These are phyloP conservation scores for Darevskia nairensis DNA, from an alignment of 2,797 vertebrate genomes.

Conservation along the genomic window DNA sequence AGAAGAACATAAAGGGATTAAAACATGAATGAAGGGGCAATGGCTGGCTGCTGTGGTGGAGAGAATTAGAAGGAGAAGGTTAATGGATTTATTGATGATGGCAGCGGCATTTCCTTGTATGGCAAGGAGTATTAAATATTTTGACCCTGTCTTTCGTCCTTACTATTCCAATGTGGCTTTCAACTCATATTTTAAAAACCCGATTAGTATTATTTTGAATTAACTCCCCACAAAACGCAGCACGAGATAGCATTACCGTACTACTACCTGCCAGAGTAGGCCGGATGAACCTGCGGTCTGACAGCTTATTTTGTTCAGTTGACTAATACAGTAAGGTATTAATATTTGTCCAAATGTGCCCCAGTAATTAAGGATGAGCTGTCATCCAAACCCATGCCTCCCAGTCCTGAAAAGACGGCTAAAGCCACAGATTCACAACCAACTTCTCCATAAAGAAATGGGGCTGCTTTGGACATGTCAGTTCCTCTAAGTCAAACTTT, in stretches of 20 bases:
- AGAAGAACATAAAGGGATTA: not conserved
- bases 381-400: not conserved
- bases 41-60: not conserved
- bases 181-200: not conserved
- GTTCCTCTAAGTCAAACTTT: not conserved
- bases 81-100: not conserved
- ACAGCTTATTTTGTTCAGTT: not conserved
- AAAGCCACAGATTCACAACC: not conserved
- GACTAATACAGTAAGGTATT: not conserved
- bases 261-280: not conserved
- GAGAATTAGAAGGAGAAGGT: not conserved
- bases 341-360: not conserved
- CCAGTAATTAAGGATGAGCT: not conserved
- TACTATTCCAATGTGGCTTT: not conserved
- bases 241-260: not conserved
- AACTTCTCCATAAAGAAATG: not conserved
- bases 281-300: not conserved
- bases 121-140: not conserved
- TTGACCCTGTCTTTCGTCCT: not conserved
- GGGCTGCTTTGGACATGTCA: not conserved
- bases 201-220: not conserved
- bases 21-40: not conserved
- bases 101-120: not conserved
- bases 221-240: not conserved
- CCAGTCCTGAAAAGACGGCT: too few relatives aligned